Base-by-base conservation (phyloP, 2,797 vertebrate genomes). In the Paedocypris micromegethes region DNA sequence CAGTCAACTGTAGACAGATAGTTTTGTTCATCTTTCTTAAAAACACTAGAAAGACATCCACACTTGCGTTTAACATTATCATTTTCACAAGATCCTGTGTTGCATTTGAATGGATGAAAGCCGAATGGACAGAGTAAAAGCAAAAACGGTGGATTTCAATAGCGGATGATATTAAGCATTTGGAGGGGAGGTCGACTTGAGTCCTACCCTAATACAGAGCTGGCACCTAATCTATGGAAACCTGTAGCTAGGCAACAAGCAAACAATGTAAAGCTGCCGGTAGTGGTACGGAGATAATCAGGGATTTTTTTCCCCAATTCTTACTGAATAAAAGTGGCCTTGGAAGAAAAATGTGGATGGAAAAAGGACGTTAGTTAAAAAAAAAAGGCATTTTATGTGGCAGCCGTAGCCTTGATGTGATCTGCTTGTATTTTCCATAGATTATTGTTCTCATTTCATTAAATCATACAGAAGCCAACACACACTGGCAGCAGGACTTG, bases 241-340 rank as follows among this genome's bases (percentile, higher is more conserved):
- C 70, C 68, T n/a, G 75, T 74, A 62, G 55, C 75, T 68, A 74
- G 68, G 75, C 71, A 77, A 75, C 77, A 55, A 45, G 9, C n/a
- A 53, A 66, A 72, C 75, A 67, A 72, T 58, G 64, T 50, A 37
- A 38, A 5, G 66, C 58, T 60, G 61, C 72, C 72, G 52, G 53
- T 64, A 62, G 60, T 9, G 52, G 66, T 66, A 63, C 62, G 62
- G 77, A 63, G 68, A 55, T 75, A 64, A 79, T 69, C 57, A 46
- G 45, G 59, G 58, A 41, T 42, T 55, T 66, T 61, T 55, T 40
- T 38, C 63, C 4, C 50, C 68, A 68, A 41, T 6, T 43, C 51
- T 9, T 46, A 53, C 5, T 47, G 45, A 55, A 23, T 46, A 64
- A 56, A 64, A 54, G 48, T 37, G 61, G 45, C 56, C 40, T 4